Base-by-base conservation (phyloP, 1,140 invertebrate species). In the Batillaria attramentaria region DNA sequence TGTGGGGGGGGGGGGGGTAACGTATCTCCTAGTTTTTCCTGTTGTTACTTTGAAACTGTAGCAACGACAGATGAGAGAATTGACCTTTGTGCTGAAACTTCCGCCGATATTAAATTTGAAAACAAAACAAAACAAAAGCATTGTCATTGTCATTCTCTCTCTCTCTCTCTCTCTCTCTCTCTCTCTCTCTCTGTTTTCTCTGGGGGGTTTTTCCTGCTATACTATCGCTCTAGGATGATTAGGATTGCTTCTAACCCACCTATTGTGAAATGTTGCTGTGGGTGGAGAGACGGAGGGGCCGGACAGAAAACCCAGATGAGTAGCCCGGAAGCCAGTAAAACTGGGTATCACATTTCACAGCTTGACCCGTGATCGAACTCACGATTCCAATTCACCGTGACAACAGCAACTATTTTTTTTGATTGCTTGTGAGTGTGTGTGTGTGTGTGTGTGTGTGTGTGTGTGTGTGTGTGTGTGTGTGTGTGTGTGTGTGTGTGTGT, bases 391-490 rank as follows among this genome's bases (percentile, higher is more conserved):
- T 50, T 24, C 10, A 50, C 24, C 46, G 24, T 13, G 10, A 10
- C 10, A 50, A 13, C 46, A 50, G 10, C 46, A 24, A 50, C 46
- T 24, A 50, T 24, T 24, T 50, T 10, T 50, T 50, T 50, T 50
- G 46, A 24, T 50, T 10, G 46, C 46, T 50, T 50, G 46, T 50
- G 46, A 50, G 46, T 50, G 46, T 13, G 46, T 50, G 46, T 50
- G 46, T 50, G 46, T 50, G 46, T 50, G 46, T 50, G 46, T 50
- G 46, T 50, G 46, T 50, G 46, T 50, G 46, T 50, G 46, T 50
- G 46, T 50, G 46, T 50, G 46, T 50, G 46, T 50, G 46, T 50
- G 46, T 50, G 46, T 50, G 46, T 50, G 46, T 50, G 46, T 50
- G 46, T 50, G 46, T 50, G 46, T 50, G 46, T 50, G 46, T 50